Percentiles rank a stretch among this genome's conserved stretches.
Conservation (phyloP, 2,113 vertebrate genomes). For the Tretioscincus oriximinensis region DNA sequence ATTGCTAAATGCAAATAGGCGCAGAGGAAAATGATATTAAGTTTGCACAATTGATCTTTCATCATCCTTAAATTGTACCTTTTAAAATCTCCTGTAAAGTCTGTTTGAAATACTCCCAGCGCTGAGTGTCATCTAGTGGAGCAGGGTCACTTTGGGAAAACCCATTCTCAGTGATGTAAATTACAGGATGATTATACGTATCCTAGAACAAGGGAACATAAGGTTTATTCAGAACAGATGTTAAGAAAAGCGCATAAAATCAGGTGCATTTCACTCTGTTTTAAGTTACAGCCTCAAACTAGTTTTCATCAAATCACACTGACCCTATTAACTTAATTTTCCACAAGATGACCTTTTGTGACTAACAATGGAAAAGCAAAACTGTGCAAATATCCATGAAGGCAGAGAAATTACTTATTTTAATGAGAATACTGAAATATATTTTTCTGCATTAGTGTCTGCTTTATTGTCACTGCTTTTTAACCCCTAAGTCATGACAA, state of each 20-base stretch:
- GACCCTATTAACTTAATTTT: conserved; percentile 84
- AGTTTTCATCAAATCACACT: conserved; percentile 78
- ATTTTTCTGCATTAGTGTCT: conserved; percentile 70
- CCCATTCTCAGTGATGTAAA: conserved; percentile 90
- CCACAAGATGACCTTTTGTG: conserved; percentile 76
- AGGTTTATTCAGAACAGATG: conserved; percentile 76
- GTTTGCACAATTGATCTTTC: conserved; percentile 71
- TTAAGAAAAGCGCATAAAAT: conserved; percentile 73
- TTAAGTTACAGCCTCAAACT: conserved; percentile 73
- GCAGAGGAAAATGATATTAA: conserved; percentile 68
- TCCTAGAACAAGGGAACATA: conserved; percentile 75
- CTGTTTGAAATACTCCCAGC: conserved; percentile 77
- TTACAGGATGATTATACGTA: conserved; percentile 78
- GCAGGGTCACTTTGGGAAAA: conserved; percentile 80
- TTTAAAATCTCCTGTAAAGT: conserved; percentile 81
- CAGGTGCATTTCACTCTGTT: conserved; percentile 73
- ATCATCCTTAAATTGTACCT: conserved; percentile 75
- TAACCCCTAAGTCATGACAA: conserved; percentile 62
- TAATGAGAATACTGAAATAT: conserved; percentile 79
- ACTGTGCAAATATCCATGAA: conserved; percentile 81
- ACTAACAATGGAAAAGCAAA: conserved; percentile 78
- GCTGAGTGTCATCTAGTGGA: conserved; percentile 75
- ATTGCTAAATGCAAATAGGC: conserved; percentile 68
- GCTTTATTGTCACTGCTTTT: conserved; percentile 65
- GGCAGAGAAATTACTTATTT: conserved; percentile 75